A percentile compares a stretch with the other conserved stretches of the same genome.
These are phyloP conservation scores for Dryococelus australis DNA, from an alignment of 2,888 invertebrate species.

Conservation along the genomic window DNA sequence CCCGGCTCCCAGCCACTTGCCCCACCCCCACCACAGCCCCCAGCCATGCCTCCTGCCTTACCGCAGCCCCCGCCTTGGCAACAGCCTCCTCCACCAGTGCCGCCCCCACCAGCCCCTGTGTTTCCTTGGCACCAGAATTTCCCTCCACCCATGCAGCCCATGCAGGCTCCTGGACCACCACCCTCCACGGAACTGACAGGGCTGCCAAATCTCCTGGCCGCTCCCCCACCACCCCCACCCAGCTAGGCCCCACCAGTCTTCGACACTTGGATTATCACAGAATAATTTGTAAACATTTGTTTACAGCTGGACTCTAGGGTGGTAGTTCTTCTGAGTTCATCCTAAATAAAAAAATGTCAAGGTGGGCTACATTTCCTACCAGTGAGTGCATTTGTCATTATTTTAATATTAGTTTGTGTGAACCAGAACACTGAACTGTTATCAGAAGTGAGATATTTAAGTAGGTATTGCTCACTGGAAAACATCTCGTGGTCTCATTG, in stretches of 20 bases:
- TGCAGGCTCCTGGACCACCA: conserved; percentile 45
- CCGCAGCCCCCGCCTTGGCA: conserved; percentile 48
- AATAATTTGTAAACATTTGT: no score
- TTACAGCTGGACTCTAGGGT: no score
- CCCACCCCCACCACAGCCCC: conserved; percentile 44
- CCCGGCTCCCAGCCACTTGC: conserved; percentile 54
- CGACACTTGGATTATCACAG: no score
- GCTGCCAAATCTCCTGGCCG: conserved; percentile 65
- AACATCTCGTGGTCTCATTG: no score
- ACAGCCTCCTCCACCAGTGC: conserved; percentile 57
- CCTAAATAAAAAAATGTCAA: no score
- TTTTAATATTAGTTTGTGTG: no score
- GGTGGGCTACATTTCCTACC: no score
- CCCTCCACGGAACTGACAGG: conserved; percentile 58
- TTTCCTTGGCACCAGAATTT: conserved; percentile 45
- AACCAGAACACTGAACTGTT: no score
- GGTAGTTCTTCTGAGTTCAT: no score
- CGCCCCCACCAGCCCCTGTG: conserved; percentile 47
- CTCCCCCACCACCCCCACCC: conserved; percentile 76
- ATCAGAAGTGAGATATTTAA: no score
- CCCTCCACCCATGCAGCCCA: conserved; percentile 46
- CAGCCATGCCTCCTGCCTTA: conserved; percentile 55
- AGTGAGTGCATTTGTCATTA: no score
- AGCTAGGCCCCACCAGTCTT: conserved; percentile 36
- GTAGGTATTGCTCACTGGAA: no score